Evolutionary conservation across 2,888 invertebrate species (phyloP).

Genomic region (Cryptophagus acutangulus): DNA sequence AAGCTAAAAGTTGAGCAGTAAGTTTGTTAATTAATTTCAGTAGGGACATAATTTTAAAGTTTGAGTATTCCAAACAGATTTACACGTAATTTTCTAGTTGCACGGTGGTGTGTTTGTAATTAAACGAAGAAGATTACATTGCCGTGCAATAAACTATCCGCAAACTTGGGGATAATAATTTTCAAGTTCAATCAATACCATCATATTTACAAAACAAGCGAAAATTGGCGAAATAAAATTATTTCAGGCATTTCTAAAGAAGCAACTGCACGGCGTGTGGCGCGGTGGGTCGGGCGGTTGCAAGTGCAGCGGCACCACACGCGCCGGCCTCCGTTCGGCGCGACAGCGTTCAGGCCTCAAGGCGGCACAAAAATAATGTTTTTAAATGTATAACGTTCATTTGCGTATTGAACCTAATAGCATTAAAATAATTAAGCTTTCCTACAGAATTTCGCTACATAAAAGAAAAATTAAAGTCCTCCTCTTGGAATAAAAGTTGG

Average conservation of each 20-base stretch:
- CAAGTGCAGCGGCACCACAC: too few species aligned
- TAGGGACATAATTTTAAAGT: slow-evolving; percentile 26
- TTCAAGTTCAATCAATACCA: slow-evolving; percentile 7
- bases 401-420: too few species aligned
- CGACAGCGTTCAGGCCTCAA: too few species aligned
- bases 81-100: slow-evolving; percentile 25
- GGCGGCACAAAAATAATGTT: too few species aligned
- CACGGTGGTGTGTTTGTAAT: slow-evolving; percentile 21
- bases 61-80: slow-evolving; percentile 23
- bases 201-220: slow-evolving; percentile 2
- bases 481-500: neutral
- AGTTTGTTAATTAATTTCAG: slow-evolving; percentile 28
- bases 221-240: too few species aligned
- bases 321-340: too few species aligned
- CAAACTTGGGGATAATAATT: slow-evolving; percentile 5
- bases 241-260: too few species aligned
- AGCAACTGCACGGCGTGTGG: too few species aligned
- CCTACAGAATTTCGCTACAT: too few species aligned
- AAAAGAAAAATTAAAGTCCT: neutral
- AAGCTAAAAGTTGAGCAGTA: slow-evolving; percentile 12
- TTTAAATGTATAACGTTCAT: too few species aligned
- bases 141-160: slow-evolving; percentile 19
- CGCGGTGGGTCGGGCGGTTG: too few species aligned
- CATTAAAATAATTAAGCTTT: too few species aligned
- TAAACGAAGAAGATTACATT: slow-evolving; percentile 22